Evolutionary conservation across 2,113 vertebrate genomes (phyloP).

Genomic region (Chionomys nivalis): DNA sequence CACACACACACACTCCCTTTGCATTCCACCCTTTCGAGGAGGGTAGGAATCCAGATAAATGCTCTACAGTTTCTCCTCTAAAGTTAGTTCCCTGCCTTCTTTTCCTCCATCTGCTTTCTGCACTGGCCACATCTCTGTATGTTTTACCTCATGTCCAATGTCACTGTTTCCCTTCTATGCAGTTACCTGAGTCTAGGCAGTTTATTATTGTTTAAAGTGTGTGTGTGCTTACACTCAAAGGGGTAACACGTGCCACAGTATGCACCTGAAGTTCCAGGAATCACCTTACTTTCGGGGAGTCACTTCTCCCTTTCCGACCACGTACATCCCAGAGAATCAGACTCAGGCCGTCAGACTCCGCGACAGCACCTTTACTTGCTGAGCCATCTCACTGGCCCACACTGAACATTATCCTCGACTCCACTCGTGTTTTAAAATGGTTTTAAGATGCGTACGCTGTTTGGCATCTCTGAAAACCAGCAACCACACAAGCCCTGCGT

Average conservation of each 20-base stretch:
- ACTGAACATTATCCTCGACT: background rate
- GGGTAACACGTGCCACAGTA: background rate
- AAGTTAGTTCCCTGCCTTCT: background rate
- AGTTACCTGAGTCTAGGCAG: background rate
- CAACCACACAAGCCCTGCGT: background rate
- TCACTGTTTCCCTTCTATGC: background rate
- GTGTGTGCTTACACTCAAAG: background rate
- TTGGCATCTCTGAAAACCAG: background rate
- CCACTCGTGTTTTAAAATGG: background rate
- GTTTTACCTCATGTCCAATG: background rate
- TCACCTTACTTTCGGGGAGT: background rate
- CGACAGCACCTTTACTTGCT: background rate
- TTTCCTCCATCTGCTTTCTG: background rate
- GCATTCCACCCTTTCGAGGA: background rate
- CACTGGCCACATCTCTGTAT: background rate
- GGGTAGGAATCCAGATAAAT: background rate
- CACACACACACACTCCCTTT: background rate
- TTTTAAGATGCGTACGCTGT: background rate
- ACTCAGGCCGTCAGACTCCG: background rate
- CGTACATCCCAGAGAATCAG: background rate
- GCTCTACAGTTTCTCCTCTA: background rate
- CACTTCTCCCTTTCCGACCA: background rate
- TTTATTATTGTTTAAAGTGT: too few species aligned
- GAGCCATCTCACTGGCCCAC: background rate
- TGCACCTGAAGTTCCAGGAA: background rate